These are phyloP conservation scores for Diabrotica virgifera DNA, from an alignment of 1,140 invertebrate species.

Conservation along the genomic window DNA sequence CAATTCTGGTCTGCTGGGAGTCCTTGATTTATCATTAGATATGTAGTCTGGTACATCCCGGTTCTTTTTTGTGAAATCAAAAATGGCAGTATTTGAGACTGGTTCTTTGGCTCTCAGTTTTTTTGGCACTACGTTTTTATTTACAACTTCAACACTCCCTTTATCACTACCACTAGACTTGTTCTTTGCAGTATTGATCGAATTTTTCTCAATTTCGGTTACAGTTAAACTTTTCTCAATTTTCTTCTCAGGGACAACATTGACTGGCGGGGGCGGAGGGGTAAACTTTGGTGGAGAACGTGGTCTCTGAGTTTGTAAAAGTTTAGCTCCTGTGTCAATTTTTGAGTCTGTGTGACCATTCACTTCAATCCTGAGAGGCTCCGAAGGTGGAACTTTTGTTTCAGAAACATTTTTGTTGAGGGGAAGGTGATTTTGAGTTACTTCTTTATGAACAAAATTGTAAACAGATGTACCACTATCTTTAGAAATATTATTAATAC, in stretches of 20 bases:
- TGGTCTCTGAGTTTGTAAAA: constrained; percentile 8
- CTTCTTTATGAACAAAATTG: constrained; percentile 25
- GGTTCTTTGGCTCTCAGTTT: constrained; percentile 36
- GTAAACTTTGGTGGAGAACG: constrained; percentile 8
- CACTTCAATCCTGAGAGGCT: constrained; percentile 36
- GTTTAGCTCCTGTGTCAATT: not conserved
- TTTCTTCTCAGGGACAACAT: constrained; percentile 14
- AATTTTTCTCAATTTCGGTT: constrained; percentile 68
- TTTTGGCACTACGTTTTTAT: constrained; percentile 32
- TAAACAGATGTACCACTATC: constrained; percentile 24
- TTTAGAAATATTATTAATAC: constrained; percentile 60
- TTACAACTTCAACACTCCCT: constrained; percentile 46
- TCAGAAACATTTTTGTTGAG: constrained; percentile 24
- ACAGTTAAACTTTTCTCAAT: constrained; percentile 39
- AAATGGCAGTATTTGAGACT: constrained; percentile 70
- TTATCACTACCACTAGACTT: constrained; percentile 54
- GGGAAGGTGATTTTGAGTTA: constrained; percentile 34
- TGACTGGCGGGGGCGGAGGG: constrained; percentile 8
- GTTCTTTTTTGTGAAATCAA: constrained; percentile 75
- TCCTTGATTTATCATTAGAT: constrained; percentile 79
- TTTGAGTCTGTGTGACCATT: constrained; percentile 21
- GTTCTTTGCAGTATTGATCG: constrained; percentile 66
- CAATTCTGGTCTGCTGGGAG: constrained; percentile 62
- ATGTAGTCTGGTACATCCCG: constrained; percentile 87
- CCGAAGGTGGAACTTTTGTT: constrained; percentile 26